phyloP scores from a whole-genome alignment of 2,113 vertebrate genomes.

The Ammodytes marinus region DNA sequence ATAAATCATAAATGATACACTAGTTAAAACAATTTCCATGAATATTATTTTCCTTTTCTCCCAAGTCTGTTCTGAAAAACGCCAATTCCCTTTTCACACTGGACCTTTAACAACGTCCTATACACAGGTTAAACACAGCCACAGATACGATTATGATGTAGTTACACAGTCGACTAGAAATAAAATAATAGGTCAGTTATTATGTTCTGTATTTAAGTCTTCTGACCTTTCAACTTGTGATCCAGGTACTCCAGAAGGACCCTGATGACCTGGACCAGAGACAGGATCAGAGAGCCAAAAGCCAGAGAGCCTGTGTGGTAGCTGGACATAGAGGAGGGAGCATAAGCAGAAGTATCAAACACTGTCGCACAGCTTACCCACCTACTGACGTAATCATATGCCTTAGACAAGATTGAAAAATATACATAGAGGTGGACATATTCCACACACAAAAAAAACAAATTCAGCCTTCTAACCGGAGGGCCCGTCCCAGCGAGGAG shows the following conservation, averaged over 20 bases:
- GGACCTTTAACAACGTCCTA: neutral
- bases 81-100: no score
- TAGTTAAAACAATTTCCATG: no score
- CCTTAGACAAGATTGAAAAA: no score
- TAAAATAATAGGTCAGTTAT: neutral
- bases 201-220: conserved; percentile 7
- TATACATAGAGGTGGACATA: neutral
- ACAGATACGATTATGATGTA: neutral
- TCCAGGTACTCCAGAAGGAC: conserved; percentile 94
- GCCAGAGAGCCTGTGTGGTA: conserved; percentile 96
- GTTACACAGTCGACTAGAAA: neutral
- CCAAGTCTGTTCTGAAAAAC: no score
- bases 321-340: conserved; percentile 73
- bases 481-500: conserved; percentile 90
- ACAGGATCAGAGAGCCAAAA: conserved; percentile 93
- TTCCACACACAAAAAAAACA: neutral
- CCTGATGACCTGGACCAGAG: conserved; percentile 92
- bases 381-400: conserved; percentile 2
- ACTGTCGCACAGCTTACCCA: neutral
- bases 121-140: neutral
- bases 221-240: conserved; percentile 92
- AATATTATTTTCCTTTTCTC: no score
- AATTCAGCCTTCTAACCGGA: conserved; percentile 84
- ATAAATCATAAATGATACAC: no score
- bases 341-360: conserved; percentile 12